These are phyloP conservation scores for Microcebus lehilahytsara DNA, from an alignment of 2,113 vertebrate genomes.

Conservation along the genomic window DNA sequence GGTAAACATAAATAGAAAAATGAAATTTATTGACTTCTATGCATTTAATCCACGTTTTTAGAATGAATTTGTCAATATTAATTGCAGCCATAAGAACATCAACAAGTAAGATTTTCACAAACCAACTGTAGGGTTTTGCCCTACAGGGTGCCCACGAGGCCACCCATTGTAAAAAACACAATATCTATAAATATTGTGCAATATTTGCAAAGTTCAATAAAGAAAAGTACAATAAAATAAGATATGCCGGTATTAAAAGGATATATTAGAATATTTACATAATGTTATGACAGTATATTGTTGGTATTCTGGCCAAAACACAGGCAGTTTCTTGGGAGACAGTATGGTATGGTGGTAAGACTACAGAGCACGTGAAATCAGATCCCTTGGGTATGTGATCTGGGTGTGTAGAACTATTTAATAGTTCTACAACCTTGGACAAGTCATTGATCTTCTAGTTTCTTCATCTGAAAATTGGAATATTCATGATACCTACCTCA, in stretches of 20 bases:
- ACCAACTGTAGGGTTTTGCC: too few species aligned
- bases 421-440: neutral
- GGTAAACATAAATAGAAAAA: too few species aligned
- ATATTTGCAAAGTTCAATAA: neutral
- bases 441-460: conserved; percentile 2
- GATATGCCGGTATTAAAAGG: neutral
- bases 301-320: neutral
- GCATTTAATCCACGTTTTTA: too few species aligned
- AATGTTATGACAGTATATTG: neutral
- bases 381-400: neutral
- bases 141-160: too few species aligned
- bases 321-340: neutral
- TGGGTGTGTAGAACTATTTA: neutral
- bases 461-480: neutral
- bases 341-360: neutral
- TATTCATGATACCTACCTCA: neutral
- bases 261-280: neutral
- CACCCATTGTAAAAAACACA: too few species aligned
- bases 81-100: too few species aligned
- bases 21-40: too few species aligned
- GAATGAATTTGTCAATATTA: too few species aligned
- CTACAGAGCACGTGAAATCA: neutral
- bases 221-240: neutral
- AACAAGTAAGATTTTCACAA: too few species aligned
- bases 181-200: too few species aligned